phyloP scores from a whole-genome alignment of 2,888 invertebrate species.

The Megalurothrips usitatus region DNA sequence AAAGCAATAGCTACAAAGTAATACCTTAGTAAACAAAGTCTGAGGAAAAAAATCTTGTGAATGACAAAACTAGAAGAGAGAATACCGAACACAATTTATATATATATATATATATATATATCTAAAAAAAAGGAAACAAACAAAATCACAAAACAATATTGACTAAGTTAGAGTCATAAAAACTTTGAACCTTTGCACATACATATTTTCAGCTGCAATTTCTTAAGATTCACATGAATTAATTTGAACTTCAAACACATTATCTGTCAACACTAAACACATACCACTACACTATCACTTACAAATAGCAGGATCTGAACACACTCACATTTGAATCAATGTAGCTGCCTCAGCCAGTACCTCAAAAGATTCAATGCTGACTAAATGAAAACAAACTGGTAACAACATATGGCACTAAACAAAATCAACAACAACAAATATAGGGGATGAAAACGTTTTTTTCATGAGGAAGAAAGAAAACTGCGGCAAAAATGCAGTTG shows the following conservation, averaged over 20 bases:
- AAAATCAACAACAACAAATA: not conserved
- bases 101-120: no score
- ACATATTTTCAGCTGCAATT: no score
- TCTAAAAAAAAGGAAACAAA: no score
- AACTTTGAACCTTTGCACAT: no score
- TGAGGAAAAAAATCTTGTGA: not conserved
- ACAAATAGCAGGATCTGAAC: not conserved
- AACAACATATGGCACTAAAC: conserved; percentile 21
- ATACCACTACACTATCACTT: no score
- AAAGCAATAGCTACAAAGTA: not conserved
- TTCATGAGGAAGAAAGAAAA: not conserved
- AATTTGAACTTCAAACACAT: no score
- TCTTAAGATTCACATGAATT: no score
- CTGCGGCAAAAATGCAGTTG: not conserved
- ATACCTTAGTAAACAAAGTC: not conserved
- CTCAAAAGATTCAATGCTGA: not conserved
- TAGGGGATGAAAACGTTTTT: not conserved
- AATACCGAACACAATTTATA: no score
- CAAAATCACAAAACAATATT: no score
- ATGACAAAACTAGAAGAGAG: no score
- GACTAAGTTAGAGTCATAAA: no score
- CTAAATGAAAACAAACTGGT: not conserved
- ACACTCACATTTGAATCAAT: not conserved
- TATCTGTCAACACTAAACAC: no score
- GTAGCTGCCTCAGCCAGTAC: not conserved